Evolutionary conservation across 2,113 vertebrate genomes (phyloP).

Genomic region (Petroica traversi): DNA sequence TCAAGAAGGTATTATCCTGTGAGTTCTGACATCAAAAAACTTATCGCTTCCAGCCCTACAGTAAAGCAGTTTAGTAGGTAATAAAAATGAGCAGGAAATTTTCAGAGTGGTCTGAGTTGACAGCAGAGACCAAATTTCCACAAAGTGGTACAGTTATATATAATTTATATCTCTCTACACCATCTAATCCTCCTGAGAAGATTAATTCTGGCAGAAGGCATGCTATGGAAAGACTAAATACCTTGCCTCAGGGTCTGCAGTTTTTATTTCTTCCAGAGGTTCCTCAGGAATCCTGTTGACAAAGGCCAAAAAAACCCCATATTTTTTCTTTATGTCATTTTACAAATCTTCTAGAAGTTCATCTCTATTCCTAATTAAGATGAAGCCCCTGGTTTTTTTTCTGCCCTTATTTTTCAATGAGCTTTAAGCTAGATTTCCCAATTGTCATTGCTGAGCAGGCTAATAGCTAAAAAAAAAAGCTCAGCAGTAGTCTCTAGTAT

Average conservation of each 20-base stretch:
- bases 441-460: neutral
- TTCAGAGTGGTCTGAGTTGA: slow-evolving; percentile 36
- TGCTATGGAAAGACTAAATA: slow-evolving; percentile 31
- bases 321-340: neutral
- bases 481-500: neutral
- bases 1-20: slow-evolving; percentile 52
- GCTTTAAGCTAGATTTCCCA: neutral
- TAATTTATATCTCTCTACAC: slow-evolving; percentile 41
- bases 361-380: neutral
- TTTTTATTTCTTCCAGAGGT: slow-evolving; percentile 7
- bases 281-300: neutral
- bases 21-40: slow-evolving; percentile 59
- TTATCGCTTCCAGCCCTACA: slow-evolving; percentile 50
- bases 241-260: neutral
- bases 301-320: neutral
- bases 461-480: neutral
- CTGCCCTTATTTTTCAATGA: neutral
- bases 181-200: slow-evolving; percentile 40
- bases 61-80: slow-evolving; percentile 48
- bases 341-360: neutral
- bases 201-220: slow-evolving; percentile 43
- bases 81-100: slow-evolving; percentile 63
- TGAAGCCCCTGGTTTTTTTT: neutral
- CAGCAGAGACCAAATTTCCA: slow-evolving; percentile 51
- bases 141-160: slow-evolving; percentile 40